A percentile compares a stretch with the other conserved stretches of the same genome.
These are phyloP conservation scores for Taurulus bubalis DNA, from an alignment of 2,113 vertebrate genomes.

Conservation along the genomic window DNA sequence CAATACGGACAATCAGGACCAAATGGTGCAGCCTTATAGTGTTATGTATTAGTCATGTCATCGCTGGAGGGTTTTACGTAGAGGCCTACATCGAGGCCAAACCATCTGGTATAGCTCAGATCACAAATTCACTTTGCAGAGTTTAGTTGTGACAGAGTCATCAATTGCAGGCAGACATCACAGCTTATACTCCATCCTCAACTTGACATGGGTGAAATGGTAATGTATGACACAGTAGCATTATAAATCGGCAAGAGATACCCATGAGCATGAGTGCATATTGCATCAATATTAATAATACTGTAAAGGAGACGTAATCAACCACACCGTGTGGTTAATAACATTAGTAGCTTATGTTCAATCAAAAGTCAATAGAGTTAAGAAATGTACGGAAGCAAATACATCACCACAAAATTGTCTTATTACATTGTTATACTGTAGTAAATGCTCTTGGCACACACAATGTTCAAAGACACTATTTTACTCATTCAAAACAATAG, in stretches of 20 bases:
- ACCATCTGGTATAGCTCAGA: constrained; percentile 77
- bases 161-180: constrained; percentile 49
- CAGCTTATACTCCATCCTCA: constrained; percentile 16
- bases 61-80: constrained; percentile 75
- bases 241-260: not conserved
- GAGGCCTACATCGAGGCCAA: constrained; percentile 70
- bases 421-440: not conserved
- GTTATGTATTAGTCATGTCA: constrained; percentile 79
- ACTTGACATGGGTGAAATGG: not conserved
- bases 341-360: not conserved
- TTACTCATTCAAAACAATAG: not conserved
- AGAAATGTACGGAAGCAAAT: not conserved
- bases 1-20: constrained; percentile 38
- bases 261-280: not conserved
- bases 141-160: constrained; percentile 50
- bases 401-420: not conserved
- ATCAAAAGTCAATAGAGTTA: not conserved
- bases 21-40: constrained; percentile 71
- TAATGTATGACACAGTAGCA: not conserved
- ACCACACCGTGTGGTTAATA: not conserved
- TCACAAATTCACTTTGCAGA: constrained; percentile 62
- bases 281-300: not conserved
- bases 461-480: not conserved
- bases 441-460: not conserved
- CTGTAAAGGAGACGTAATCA: not conserved